Evolutionary conservation across 2,113 vertebrate species (phyloP), one percentile per base, ranked within the genome.

Genomic region (Antigone vipio): DNA sequence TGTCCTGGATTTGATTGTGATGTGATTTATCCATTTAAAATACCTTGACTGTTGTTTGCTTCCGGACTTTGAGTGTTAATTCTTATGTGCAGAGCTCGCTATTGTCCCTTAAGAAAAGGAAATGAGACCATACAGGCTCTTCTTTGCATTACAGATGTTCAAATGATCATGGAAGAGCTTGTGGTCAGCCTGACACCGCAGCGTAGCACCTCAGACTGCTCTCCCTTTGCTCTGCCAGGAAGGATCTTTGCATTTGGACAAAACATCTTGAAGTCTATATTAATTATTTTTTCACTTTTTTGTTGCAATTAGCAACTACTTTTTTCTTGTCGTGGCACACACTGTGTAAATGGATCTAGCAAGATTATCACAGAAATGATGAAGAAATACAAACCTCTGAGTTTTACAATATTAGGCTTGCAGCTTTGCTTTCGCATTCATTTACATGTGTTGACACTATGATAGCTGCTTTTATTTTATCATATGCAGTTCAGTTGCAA

Each of bases 51-150:
- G 12, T 58, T 89, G 58, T 93, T 96, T 94, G 30, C 34, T 79
- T 94, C 84, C 29, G 52, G 81, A 62, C 63, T 91, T 34, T 71
- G 55, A 91, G 78, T 93, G 55, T 92, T 92, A 91, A 71, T 90
- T 73, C 50, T 71, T 76, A 50, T 11, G 76, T 79, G 71, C 55
- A 55, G 45, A 82, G 38, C 58, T 84, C 0, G 0, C 81, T 78
- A 24, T 91, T 96, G 93, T 95, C 73, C 69, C 63, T 40, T 38
- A 23, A 74, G 89, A 71, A 89, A 73, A 93, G 62, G 84, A 93
- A 94, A 42, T 75, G 53, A 93, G 85, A 64, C 62, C 52, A 30
- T 85, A 38, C 18, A 34, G 56, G 30, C 40, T 83, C 68, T 81
- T 40, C 83, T 91, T 81, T 84, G 56, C 26, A 3, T 52, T 87